Evolutionary conservation across 1,140 invertebrate genomes (phyloP), one percentile per base, ranked within the genome.

Genomic region (Belonocnema kinseyi): DNA sequence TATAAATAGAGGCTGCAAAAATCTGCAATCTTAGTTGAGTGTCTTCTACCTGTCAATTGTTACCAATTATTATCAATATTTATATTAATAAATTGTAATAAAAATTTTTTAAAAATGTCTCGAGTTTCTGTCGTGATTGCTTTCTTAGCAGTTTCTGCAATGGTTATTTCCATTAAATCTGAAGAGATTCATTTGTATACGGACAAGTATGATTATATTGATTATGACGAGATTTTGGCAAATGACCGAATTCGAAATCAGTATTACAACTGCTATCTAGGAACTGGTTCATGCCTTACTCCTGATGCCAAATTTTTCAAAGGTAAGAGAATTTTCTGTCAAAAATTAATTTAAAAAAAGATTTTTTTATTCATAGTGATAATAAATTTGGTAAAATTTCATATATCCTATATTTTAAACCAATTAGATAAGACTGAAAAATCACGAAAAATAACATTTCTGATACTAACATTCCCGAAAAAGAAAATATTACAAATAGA

Each of bases 261-360:
- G n/a, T 85, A 85, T 56, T 84, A 87, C 72, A 86, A 87, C 51
- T 91, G 90, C 54, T 80, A 88, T 19, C 73, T 89, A 76, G 89
- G 83, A 1, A 79, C 78, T 53, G 84, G 81, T 17, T 78, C 85
- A 12, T 91, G 90, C 74, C 2, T 81, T 16, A 80, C 81, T 8
- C 66, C 77, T 3, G 84, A 85, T 21, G 82, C 82, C 2, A 73
- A 73, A 19, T 85, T 84, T 51, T 80, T 84, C 16, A 83, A 77
- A 84, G 76, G 84, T 84, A 80, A 61, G 61, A 56, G 13, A 6
- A 51, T 26, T 11, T 26, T 12, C 72, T 58, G 33, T n/a, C 50
- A 70, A 2, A 19, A 70, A 17, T 53, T 5, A 33, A 74, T 2
- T 33, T 58, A 50, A 51, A 54, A 53, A 76, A 76, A 58, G 46